Conservation (phyloP, 1,140 invertebrate genomes). For the Colletes gigas region DNA sequence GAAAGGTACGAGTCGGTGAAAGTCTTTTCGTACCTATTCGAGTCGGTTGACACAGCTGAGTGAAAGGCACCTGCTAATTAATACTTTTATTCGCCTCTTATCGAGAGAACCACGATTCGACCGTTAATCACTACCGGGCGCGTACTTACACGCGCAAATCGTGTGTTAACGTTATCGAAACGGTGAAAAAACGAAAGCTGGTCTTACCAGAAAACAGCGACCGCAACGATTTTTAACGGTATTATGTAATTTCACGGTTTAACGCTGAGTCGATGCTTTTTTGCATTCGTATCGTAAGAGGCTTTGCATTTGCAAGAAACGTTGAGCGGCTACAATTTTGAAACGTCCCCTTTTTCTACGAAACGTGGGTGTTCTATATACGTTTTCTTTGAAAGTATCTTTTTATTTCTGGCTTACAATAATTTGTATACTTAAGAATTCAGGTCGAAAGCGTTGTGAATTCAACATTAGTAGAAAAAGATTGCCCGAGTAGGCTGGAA, state of each 20-base stretch:
- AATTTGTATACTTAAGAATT: too few species aligned
- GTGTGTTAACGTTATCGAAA: constrained; percentile 2
- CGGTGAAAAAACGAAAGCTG: constrained; percentile 19
- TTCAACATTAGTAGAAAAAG: too few species aligned
- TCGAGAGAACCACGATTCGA: constrained; percentile 9
- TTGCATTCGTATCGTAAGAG: constrained; percentile 32
- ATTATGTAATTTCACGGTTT: constrained; percentile 44
- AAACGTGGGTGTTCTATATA: neutral
- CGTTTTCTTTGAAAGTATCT: neutral
- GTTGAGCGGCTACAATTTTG: neutral
- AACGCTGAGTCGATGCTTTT: constrained; percentile 1
- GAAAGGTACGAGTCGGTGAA: constrained; percentile 37
- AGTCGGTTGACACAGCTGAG: constrained; percentile 8
- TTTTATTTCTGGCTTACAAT: too few species aligned
- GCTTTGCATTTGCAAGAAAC: constrained; percentile 21
- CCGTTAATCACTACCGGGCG: neutral
- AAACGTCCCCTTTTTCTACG: too few species aligned
- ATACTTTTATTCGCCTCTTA: constrained; percentile 36
- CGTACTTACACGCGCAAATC: neutral
- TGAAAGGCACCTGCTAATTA: constrained; percentile 61
- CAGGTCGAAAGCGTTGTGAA: too few species aligned
- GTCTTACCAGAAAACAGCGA: neutral
- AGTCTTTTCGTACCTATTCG: constrained; percentile 18
- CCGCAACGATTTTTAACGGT: constrained; percentile 18
- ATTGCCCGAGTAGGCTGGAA: too few species aligned